Percentiles rank a stretch among this genome's conserved stretches.
These are phyloP conservation scores for Punctoribates punctum DNA, from an alignment of 2,888 invertebrate genomes.

Conservation along the genomic window DNA sequence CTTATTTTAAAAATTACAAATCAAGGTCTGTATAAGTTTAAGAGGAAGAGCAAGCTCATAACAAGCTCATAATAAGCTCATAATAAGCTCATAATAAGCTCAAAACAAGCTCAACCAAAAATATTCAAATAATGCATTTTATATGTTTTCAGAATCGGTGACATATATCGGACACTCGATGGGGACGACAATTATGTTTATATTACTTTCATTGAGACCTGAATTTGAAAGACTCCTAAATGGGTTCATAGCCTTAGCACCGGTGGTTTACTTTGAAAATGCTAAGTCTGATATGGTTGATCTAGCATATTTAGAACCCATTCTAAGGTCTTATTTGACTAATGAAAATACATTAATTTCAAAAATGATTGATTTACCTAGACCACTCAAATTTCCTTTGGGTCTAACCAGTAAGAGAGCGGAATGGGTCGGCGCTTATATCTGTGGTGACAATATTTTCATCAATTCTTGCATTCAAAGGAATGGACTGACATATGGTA, in stretches of 20 bases:
- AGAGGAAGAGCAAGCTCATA: too few species aligned
- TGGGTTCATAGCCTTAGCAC: slow-evolving; percentile 35
- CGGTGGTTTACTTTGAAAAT: slow-evolving; percentile 26
- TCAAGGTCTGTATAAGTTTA: slow-evolving; percentile 9
- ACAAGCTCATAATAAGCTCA: too few species aligned
- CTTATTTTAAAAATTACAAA: not conserved
- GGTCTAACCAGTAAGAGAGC: slow-evolving; percentile 1
- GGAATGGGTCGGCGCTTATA: slow-evolving; percentile 9
- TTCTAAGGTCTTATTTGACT: too few species aligned
- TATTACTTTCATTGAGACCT: slow-evolving; percentile 38
- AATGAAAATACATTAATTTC: not conserved
- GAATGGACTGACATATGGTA: not conserved
- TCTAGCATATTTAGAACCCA: too few species aligned
- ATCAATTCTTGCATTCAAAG: not conserved
- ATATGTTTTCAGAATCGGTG: not conserved
- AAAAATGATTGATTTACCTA: not conserved
- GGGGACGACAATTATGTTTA: slow-evolving; percentile 39
- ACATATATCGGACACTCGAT: slow-evolving; percentile 33
- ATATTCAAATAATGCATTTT: not conserved
- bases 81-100: too few species aligned
- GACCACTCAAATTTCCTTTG: slow-evolving; percentile 15
- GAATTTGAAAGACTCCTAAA: slow-evolving; percentile 5
- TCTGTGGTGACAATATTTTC: slow-evolving; percentile 10
- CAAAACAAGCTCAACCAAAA: too few species aligned
- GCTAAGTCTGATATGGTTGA: too few species aligned